Evolutionary conservation across 2,888 invertebrate genomes (phyloP), one percentile per base, ranked within the genome.

Genomic region (Ichneumoninae sp.): DNA sequence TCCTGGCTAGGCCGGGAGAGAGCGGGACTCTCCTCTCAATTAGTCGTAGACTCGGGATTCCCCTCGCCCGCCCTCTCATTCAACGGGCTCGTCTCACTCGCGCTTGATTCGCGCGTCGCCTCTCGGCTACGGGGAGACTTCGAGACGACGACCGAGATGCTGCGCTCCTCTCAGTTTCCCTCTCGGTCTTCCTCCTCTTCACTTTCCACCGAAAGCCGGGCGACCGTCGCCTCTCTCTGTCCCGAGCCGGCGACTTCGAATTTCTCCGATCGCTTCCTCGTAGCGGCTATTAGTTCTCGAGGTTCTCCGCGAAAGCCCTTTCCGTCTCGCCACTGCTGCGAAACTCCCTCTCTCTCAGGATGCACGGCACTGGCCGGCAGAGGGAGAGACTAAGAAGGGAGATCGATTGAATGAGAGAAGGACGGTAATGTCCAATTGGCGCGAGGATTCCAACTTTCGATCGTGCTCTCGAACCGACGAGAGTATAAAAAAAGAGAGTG

Each of bases 341-440:
- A 79, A 82, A 82, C 70, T 79, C 79, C 52, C 70, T 40, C 26
- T 16, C 40, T 73, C 36, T 4, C 8, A 60, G 40, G 5, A 10
- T 33, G 52, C 50, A 36, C 75, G 75, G 66, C 75, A 75, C 75
- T 36, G 40, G 22, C 73, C 26, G 47, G 47, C 30, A 63, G 60
- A 33, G 47, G n/a, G 16, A 30, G 60, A 83, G 13, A 13, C 13
- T 16, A 86, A 77, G 85, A 79, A 68, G 80, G 79, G 70, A 85
- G 81, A 83, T 82, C 81, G 33, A 44, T 63, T 69, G 65, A 68
- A 76, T 57, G 76, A 33, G 54, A 74, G 78, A 85, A 74, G 77
- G 85, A 84, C 78, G 79, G 82, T 86, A 85, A 86, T 87, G 83
- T 80, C 77, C 69, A 83, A 86, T 80, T 74, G 83, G 77, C 65